Conservation (phyloP, 2,888 invertebrate genomes). For the Habroteleia sp. region DNA sequence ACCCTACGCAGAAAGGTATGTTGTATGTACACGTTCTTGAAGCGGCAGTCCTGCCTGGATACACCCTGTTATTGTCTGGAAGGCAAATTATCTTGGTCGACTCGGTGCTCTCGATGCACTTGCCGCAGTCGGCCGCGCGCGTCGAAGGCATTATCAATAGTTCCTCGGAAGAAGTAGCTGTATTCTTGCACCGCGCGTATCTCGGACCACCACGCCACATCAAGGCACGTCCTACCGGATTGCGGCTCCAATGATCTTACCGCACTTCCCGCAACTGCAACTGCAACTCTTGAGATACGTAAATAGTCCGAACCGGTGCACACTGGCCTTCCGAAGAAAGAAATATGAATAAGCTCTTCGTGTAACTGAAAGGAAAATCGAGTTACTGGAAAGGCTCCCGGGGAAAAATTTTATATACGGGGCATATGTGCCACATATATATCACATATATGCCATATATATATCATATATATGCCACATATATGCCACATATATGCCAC, state of each 20-base stretch:
- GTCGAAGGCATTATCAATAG: slow-evolving; percentile 67
- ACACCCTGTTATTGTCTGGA: slow-evolving; percentile 74
- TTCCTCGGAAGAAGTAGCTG: slow-evolving; percentile 79
- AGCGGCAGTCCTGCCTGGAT: slow-evolving; percentile 63
- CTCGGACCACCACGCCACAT: slow-evolving; percentile 78
- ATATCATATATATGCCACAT: too few species aligned
- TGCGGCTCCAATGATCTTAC: slow-evolving; percentile 72
- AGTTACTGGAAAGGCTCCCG: too few species aligned
- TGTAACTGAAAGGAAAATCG: too few species aligned
- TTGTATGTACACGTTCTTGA: slow-evolving; percentile 55
- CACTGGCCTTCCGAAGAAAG: slow-evolving; percentile 16
- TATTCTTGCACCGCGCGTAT: slow-evolving; percentile 77
- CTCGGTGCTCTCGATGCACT: slow-evolving; percentile 67
- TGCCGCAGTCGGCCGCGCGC: slow-evolving; percentile 64
- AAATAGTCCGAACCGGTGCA: slow-evolving; percentile 41
- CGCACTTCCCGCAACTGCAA: slow-evolving; percentile 42
- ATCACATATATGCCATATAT: too few species aligned
- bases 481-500: too few species aligned
- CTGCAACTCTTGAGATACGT: slow-evolving; percentile 49
- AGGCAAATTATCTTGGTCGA: slow-evolving; percentile 71
- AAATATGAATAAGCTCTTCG: too few species aligned
- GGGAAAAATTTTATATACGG: too few species aligned
- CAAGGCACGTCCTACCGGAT: slow-evolving; percentile 80
- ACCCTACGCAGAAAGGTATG: slow-evolving; percentile 34
- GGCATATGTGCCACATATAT: too few species aligned